Percentiles rank a stretch among this genome's conserved stretches.
These are phyloP conservation scores for Stegana nigrithorax DNA, from an alignment of 2,888 invertebrate species.

Conservation along the genomic window DNA sequence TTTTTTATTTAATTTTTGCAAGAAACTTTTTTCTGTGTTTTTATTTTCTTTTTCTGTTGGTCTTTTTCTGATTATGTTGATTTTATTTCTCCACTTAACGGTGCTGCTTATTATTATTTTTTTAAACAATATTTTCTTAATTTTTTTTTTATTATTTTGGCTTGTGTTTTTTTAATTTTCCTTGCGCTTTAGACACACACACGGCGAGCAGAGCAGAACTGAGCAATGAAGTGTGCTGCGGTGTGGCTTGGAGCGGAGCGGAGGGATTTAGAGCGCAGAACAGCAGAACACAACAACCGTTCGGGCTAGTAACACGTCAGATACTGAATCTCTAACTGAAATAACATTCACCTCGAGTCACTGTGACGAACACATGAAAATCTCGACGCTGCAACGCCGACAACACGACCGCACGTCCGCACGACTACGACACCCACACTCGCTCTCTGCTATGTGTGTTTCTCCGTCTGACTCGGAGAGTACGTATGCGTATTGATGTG, in stretches of 20 bases:
- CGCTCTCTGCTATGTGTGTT: neutral
- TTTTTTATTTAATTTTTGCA: constrained; percentile 15
- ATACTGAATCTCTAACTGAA: constrained; percentile 69
- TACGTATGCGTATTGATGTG: neutral
- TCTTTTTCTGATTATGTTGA: constrained; percentile 12
- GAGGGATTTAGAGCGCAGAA: constrained; percentile 25
- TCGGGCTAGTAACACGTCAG: constrained; percentile 68
- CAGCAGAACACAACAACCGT: constrained; percentile 63
- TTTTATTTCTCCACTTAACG: constrained; percentile 25
- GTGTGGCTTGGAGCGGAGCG: constrained; percentile 37
- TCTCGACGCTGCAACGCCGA: constrained; percentile 24
- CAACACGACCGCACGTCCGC: neutral
- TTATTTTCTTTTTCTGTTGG: constrained; percentile 21
- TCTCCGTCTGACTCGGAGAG: neutral
- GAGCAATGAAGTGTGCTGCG: no score
- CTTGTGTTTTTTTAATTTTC: constrained; percentile 7
- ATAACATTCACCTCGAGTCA: constrained; percentile 67
- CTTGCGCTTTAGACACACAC: constrained; percentile 6
- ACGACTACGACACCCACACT: constrained; percentile 8
- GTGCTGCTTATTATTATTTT: constrained; percentile 47
- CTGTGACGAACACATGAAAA: constrained; percentile 43
- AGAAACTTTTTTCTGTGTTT: constrained; percentile 17
- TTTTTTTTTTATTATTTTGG: constrained; percentile 30
- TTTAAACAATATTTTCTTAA: constrained; percentile 55
- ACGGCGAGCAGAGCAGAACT: no score